These are phyloP conservation scores for Ia io DNA, from an alignment of 2,113 vertebrate genomes.

Conservation along the genomic window DNA sequence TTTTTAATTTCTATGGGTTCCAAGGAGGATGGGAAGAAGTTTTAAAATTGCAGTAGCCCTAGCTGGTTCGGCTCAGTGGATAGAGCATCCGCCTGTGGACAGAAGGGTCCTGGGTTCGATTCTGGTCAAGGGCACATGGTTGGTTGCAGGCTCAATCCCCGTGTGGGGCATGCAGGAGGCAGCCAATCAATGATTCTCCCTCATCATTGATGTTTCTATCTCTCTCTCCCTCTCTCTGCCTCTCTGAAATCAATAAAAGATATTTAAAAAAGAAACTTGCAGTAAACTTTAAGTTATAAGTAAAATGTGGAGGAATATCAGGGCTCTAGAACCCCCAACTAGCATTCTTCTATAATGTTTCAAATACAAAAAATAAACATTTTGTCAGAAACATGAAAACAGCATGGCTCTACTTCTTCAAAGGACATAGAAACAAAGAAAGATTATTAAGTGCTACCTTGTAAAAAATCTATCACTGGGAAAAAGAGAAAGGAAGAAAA, in stretches of 20 bases:
- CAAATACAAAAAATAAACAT: background rate
- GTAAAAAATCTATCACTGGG: background rate
- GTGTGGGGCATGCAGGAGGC: too few species aligned
- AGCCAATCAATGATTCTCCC: too few species aligned
- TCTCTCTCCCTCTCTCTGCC: too few species aligned
- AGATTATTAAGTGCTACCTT: background rate
- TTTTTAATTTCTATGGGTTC: background rate
- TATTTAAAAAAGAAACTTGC: background rate
- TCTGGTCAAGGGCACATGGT: too few species aligned
- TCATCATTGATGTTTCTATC: too few species aligned
- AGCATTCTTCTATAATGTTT: background rate
- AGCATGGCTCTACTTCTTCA: background rate
- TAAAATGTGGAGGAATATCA: background rate
- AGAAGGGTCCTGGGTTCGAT: too few species aligned
- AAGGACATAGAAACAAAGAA: background rate
- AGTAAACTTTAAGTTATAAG: background rate
- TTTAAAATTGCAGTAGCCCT: background rate
- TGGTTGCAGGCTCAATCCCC: too few species aligned
- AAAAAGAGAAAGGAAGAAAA: background rate
- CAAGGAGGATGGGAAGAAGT: background rate
- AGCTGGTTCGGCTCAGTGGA: too few species aligned
- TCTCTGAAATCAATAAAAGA: too few species aligned
- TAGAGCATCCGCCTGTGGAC: too few species aligned
- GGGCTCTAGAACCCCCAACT: background rate
- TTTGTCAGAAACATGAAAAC: background rate